Evolutionary conservation across 1,140 invertebrate genomes (phyloP), one percentile per base, ranked within the genome.

Genomic region (Cotesia chilonis): DNA sequence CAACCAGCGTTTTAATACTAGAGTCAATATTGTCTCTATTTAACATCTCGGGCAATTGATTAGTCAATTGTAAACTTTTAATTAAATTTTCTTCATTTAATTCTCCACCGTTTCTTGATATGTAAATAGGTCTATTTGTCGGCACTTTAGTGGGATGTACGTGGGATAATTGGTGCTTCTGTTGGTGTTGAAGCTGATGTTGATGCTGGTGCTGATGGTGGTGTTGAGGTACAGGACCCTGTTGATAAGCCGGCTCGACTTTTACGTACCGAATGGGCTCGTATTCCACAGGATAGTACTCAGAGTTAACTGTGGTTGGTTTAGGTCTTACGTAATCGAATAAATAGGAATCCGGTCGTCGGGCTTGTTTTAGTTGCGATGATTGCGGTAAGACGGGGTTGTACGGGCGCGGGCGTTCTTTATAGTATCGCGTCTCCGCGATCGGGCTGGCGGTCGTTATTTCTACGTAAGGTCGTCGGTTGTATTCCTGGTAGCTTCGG

Each of bases 11-110:
- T 79, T 90, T 90, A 38, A 94, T 93, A 55, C 92, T 94, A 54
- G 91, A 91, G 71, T 93, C 92, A 36, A 94, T 90, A 77, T 94
- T 95, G 70, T 93, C 91, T 47, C 89, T 88, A 35, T 90, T 94
- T 2, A 94, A 86, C 9, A 89, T 91, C 74, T 94, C 90, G 1
- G 93, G 93, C 61, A 95, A 83, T 41, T 90, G 90, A 82, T 94
- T 93, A 71, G 90, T 91, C 4, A 92, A 84, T 77, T 93, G 92
- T 4, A 94, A 85, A 55, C 92, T 91, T 41, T 88, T 85, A 5
- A 85, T 69, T 66, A 88, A 84, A 38, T 85, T 81, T 37, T 82
- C 77, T 7, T 84, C 70, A 41, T 78, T 79, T 0, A 74, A 52
- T 14, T 38, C 10, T 47, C 41, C 41, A 37, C 70, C 28, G 35